Evolutionary conservation across 2,888 invertebrate genomes (phyloP).

Genomic region (Ochropleura plecta): DNA sequence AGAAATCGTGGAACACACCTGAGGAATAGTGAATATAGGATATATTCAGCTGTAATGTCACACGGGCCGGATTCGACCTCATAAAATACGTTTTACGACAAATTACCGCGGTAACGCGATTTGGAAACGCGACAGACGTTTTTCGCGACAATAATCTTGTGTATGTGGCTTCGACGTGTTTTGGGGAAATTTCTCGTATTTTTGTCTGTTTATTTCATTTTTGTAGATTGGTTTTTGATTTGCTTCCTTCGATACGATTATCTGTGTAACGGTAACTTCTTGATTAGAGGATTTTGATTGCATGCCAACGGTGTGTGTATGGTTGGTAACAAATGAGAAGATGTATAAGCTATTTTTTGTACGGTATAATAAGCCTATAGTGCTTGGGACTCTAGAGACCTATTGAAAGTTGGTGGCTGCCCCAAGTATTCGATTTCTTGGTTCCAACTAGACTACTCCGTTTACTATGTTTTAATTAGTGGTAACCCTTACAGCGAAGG

Average conservation of each 20-base stretch:
- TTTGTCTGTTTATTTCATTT: conserved; percentile 43
- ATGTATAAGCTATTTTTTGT: background rate
- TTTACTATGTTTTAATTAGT: background rate
- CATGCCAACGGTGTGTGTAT: background rate
- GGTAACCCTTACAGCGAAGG: background rate
- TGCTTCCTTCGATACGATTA: conserved; percentile 22
- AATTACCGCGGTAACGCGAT: conserved; percentile 78
- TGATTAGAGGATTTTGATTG: background rate
- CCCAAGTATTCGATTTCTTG: background rate
- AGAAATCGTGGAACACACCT: conserved; percentile 11
- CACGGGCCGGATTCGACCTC: conserved; percentile 61
- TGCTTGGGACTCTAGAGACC: background rate
- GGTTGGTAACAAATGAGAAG: background rate
- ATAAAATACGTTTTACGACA: conserved; percentile 79
- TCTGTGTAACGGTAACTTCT: background rate
- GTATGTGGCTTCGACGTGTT: conserved; percentile 22
- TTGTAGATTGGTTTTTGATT: conserved; percentile 62
- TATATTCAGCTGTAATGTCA: conserved; percentile 67
- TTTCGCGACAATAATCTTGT: conserved; percentile 56
- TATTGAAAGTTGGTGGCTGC: no score
- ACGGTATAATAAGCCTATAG: background rate
- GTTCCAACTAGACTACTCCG: background rate
- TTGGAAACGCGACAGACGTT: conserved; percentile 69
- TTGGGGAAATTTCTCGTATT: conserved; percentile 24
- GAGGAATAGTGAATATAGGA: conserved; percentile 48